phyloP scores from a whole-genome alignment of 2,113 vertebrate genomes.

The Hydrolagus affinis region DNA sequence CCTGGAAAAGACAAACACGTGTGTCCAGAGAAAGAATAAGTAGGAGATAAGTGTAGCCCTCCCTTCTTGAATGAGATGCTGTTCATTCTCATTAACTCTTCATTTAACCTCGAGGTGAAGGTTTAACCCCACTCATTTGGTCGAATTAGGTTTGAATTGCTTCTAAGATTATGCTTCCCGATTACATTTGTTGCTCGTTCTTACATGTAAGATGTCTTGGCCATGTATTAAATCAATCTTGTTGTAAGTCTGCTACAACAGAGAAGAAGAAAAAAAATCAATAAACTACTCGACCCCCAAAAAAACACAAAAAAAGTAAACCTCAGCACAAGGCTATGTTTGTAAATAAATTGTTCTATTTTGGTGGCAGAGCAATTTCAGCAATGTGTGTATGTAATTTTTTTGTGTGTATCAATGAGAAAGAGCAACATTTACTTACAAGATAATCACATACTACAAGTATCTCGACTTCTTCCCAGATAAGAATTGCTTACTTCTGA shows the following conservation, averaged over 20 bases:
- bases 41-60: neutral
- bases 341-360: neutral
- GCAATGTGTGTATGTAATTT: neutral
- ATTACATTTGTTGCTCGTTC: neutral
- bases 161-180: neutral
- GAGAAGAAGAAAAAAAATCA: neutral
- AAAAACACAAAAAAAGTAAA: neutral
- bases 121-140: neutral
- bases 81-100: neutral
- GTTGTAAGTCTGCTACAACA: neutral
- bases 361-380: neutral
- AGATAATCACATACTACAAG: constrained; percentile 29
- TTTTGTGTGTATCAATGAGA: neutral
- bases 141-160: neutral
- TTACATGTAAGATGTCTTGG: neutral
- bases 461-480: constrained; percentile 28
- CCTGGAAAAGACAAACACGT: neutral
- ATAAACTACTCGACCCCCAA: too few relatives aligned
- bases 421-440: constrained; percentile 21
- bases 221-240: neutral
- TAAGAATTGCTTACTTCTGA: constrained; percentile 22
- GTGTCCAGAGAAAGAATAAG: neutral
- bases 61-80: too few relatives aligned
- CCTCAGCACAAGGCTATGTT: neutral
- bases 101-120: neutral